Evolutionary conservation across 2,888 invertebrate species (phyloP), one percentile per base, ranked within the genome.

Genomic region (Unio delphinus): DNA sequence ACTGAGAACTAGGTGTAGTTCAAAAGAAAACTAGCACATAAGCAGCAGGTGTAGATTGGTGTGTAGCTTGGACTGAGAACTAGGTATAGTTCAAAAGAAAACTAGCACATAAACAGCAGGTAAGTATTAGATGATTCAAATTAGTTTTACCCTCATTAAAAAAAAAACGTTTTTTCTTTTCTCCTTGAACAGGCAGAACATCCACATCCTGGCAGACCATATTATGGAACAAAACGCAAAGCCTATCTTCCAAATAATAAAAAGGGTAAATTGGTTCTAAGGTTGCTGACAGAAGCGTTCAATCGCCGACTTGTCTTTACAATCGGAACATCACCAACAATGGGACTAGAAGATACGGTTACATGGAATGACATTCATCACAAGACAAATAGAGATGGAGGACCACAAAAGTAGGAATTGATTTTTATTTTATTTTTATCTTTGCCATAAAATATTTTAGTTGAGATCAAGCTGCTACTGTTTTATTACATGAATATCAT

Each of bases 251-350:
- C 85, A 1, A 71, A 82, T 69, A 81, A 74, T 30, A 65, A 64
- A 1, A 80, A 82, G 61, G 85, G 85, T 3, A 67, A 70, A 23
- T 65, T 78, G 63, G 79, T 85, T 15, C 72, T 76, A 11, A 61
- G 63, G 3, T 69, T 85, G 55, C 70, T 86, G 61, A 68, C 64
- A 56, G 69, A 69, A 64, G 84, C 82, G 3, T 83, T 83, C 66
- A 69, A 83, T 4, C 69, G 78, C 54, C 67, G 76, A 18, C 73
- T 85, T 8, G 70, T 79, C 26, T 86, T 86, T 63, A 85, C 85
- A 8, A 75, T 86, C 26, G 85, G 85, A n/a, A 69, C 67, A 56
- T 86, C 86, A 6, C 65, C 70, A 59, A 86, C 84, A 17, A 84
- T 82, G n/a, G 85, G 85, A 6, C 68, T 62, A 18, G 79, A 84